Evolutionary conservation across 1,140 invertebrate genomes (phyloP).

Genomic region (Solen grandis): DNA sequence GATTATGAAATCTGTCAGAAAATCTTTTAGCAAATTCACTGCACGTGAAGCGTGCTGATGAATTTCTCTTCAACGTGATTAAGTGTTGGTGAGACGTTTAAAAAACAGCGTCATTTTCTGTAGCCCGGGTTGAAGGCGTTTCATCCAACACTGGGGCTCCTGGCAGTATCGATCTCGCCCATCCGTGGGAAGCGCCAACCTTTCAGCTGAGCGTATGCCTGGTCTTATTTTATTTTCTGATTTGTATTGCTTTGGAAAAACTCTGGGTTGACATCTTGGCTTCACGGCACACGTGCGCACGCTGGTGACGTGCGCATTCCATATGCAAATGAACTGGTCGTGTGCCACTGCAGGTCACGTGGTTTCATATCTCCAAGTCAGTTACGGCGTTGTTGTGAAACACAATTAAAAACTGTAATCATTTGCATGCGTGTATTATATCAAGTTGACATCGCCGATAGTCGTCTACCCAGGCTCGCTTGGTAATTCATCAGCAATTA

Average conservation of each 20-base stretch:
- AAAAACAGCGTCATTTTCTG: no score
- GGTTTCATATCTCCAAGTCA: conserved; percentile 46
- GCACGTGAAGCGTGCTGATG: not conserved
- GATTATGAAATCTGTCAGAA: no score
- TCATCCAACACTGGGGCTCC: no score
- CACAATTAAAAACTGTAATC: conserved; percentile 41
- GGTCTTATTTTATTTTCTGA: conserved; percentile 1
- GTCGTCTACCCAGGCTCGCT: no score
- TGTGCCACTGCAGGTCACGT: conserved; percentile 57
- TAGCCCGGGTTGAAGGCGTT: no score
- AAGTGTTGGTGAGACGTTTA: no score
- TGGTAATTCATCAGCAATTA: no score
- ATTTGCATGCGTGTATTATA: conserved; percentile 16
- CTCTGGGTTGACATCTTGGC: conserved; percentile 13
- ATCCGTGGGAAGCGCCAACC: no score
- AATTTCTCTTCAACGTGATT: no score
- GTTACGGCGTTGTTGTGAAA: conserved; percentile 31
- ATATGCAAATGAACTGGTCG: conserved; percentile 61
- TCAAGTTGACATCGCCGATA: conserved; percentile 34
- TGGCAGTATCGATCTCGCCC: no score
- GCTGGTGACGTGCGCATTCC: conserved; percentile 56
- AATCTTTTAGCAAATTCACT: conserved; percentile 2
- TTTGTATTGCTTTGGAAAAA: conserved; percentile 35
- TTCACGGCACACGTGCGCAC: conserved; percentile 57
- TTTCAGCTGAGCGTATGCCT: no score